A percentile compares a stretch with the other conserved stretches of the same genome.
Conservation (phyloP, 1,140 invertebrate genomes). For the Uloborus diversus region DNA sequence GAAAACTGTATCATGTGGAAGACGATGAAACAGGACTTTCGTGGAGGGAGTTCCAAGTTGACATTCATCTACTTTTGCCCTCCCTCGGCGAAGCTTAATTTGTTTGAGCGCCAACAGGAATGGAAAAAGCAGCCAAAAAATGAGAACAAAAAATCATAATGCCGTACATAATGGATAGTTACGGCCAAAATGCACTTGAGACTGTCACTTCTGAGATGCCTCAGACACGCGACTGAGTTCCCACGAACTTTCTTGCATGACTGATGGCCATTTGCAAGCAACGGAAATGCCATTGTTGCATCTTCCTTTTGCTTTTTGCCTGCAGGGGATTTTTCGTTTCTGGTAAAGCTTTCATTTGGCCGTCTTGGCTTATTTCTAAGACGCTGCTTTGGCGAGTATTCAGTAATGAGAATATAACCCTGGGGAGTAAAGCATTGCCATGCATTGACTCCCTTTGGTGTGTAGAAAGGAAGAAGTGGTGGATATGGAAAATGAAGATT, state of each 20-base stretch:
- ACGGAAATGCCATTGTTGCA: slow-evolving; percentile 1
- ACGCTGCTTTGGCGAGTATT: no score
- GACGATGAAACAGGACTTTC: no score
- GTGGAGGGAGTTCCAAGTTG: no score
- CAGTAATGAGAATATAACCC: no score
- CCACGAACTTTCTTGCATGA: background rate
- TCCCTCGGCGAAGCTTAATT: no score
- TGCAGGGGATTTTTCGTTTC: background rate
- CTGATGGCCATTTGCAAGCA: slow-evolving; percentile 5
- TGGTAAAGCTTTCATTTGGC: background rate
- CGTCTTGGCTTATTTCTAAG: no score
- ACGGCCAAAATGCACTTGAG: background rate
- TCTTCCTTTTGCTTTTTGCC: background rate
- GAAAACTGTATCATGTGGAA: no score
- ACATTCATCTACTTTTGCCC: no score
- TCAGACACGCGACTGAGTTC: background rate
- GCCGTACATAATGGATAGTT: background rate
- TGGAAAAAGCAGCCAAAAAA: background rate
- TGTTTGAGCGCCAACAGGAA: background rate
- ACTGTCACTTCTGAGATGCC: background rate
- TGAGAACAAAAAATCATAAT: background rate
- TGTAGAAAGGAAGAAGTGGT: no score
- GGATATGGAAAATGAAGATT: no score
- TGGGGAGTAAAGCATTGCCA: no score
- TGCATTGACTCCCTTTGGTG: no score